Conservation (phyloP, 2,113 vertebrate genomes). For the Motacilla alba region DNA sequence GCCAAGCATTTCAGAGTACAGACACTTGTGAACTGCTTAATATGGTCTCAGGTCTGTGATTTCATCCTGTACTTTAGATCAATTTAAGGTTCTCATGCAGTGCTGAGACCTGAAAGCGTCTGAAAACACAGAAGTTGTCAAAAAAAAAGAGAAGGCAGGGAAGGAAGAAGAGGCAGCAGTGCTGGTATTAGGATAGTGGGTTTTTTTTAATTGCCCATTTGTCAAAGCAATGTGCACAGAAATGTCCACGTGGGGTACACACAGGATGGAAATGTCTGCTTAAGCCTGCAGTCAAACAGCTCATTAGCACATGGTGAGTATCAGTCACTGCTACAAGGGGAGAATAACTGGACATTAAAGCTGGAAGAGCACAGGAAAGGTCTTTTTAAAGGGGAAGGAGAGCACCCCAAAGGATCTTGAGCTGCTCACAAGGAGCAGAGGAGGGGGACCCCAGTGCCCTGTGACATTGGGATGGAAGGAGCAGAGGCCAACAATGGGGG, state of each 20-base stretch:
- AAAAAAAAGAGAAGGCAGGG: neutral
- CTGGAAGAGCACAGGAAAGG: neutral
- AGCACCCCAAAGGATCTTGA: neutral
- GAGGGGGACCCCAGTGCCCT: neutral
- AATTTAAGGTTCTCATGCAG: neutral
- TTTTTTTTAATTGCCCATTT: neutral
- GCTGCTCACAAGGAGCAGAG: neutral
- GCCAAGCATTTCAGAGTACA: neutral
- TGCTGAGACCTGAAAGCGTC: neutral
- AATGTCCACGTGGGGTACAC: neutral
- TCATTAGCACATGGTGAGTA: neutral
- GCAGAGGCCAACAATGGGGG: rapidly evolving
- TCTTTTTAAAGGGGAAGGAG: neutral
- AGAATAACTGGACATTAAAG: neutral
- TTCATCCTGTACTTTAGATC: neutral
- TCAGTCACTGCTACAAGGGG: neutral
- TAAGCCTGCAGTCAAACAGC: neutral
- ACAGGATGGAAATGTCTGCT: neutral
- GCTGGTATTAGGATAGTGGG: neutral
- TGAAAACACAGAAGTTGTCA: neutral
- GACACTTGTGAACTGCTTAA: neutral
- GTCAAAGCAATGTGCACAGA: neutral
- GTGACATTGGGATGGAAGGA: rapidly evolving
- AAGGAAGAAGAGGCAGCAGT: neutral
- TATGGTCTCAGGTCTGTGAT: neutral